phyloP scores from a whole-genome alignment of 37 sponge, comb jelly and placozoan genomes.

The Hormiphora californensis region DNA sequence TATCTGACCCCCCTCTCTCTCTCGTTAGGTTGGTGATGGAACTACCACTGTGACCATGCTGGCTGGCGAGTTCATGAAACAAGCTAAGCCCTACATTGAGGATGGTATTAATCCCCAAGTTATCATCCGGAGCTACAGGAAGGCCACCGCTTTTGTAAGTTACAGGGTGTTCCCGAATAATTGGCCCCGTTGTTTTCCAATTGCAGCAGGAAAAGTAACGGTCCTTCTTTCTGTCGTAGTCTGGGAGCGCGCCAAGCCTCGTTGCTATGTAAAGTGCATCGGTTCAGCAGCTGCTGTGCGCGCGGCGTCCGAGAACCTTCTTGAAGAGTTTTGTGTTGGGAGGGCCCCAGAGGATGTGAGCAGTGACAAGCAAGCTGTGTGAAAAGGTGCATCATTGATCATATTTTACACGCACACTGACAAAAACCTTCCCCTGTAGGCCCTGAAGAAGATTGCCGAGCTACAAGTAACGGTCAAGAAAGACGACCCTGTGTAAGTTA shows the following conservation, averaged over 20 bases:
- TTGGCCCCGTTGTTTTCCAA: neutral
- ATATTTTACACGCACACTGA: too few relatives aligned
- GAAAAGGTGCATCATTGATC: neutral
- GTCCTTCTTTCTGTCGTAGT: neutral
- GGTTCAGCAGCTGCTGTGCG: neutral
- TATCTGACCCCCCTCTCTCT: neutral
- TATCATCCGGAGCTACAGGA: conserved; percentile 81
- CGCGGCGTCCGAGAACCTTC: too few relatives aligned
- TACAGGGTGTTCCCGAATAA: neutral
- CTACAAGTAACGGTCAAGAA: conserved; percentile 82
- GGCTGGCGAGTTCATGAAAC: conserved; percentile 91
- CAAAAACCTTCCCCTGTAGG: too few relatives aligned
- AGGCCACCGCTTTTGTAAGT: conserved; percentile 69
- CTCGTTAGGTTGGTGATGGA: conserved; percentile 90
- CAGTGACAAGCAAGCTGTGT: neutral
- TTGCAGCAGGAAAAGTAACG: too few relatives aligned
- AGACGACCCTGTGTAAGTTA: conserved; percentile 71
- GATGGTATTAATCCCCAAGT: conserved; percentile 96
- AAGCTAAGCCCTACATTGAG: conserved; percentile 90
- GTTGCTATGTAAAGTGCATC: neutral
- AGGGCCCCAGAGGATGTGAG: neutral
- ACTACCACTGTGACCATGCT: conserved; percentile 91
- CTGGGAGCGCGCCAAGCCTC: neutral
- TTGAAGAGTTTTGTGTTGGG: too few relatives aligned
- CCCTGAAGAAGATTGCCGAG: conserved; percentile 69